Evolutionary conservation across 2,797 vertebrate species (phyloP), one percentile per base, ranked within the genome.

Genomic region (Ceyx erithaca): DNA sequence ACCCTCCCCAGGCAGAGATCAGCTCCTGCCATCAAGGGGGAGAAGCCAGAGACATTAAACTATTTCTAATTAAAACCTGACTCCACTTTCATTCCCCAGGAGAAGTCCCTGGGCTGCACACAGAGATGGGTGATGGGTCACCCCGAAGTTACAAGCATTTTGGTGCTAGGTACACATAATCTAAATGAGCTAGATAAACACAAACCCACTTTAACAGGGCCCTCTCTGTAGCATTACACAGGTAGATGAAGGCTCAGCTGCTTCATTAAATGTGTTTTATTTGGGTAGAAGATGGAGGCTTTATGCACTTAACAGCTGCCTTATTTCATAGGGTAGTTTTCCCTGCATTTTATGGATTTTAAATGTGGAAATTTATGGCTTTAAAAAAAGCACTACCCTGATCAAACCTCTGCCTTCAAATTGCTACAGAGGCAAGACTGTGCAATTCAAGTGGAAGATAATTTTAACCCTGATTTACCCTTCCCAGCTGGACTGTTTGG

Each of bases 31-130:
- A 54, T n/a, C 43, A 43, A 16, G 30, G 26, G 1, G 3, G 68
- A 63, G 49, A 31, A 71, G 25, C 33, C 3, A 9, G 23, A 4
- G 80, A 13, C 31, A n/a, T 19, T 72, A 58, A 92, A 90, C 69
- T 43, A 45, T 35, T 20, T 68, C 77, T 58, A 43, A 41, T 85
- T 85, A 83, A 85, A 83, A 76, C 7, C 77, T 30, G 46, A n/a
- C 63, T 87, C 52, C 46, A 67, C 49, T 62, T 78, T 79, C 63
- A 22, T 35, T 59, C 59, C 16, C 43, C 26, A 28, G 43, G 70
- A 70, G 10, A 61, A 67, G 72, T 23, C 35, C 3, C 76, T 4
- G 20, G 70, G 79, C 66, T 2, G 0, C 26, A 18, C 0, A 1
- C 8, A 2, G 37, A 9, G 33, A 48, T 12, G 70, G 78, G 10